Percentiles rank a stretch among this genome's conserved stretches.
These are phyloP conservation scores for Athene noctua DNA, from an alignment of 2,113 vertebrate species.

Conservation along the genomic window DNA sequence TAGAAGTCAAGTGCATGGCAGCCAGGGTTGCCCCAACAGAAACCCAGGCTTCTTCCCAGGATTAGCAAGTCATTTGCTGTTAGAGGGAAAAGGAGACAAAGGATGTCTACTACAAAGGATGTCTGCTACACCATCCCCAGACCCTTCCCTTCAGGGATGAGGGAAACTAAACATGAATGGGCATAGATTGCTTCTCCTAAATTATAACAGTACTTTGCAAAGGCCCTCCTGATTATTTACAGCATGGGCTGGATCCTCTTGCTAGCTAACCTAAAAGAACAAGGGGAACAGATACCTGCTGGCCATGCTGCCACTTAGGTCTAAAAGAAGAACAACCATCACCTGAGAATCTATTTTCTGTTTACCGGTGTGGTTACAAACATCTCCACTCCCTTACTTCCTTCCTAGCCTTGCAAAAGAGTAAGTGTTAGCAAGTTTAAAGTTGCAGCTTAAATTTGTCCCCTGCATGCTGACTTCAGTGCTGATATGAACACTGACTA, in stretches of 20 bases:
- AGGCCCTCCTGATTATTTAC: background rate
- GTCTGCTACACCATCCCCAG: background rate
- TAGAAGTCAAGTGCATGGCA: background rate
- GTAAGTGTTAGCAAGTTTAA: background rate
- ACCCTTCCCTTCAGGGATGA: background rate
- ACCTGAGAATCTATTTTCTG: background rate
- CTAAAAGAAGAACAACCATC: background rate
- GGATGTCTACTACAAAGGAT: background rate
- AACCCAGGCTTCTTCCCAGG: background rate
- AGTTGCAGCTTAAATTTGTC: background rate
- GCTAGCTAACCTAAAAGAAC: background rate
- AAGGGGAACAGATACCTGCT: background rate
- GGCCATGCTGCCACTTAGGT: background rate
- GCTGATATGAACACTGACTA: rapidly evolving
- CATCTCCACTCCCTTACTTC: background rate
- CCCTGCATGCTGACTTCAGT: background rate
- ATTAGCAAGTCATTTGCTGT: background rate
- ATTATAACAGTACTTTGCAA: background rate
- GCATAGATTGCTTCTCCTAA: background rate
- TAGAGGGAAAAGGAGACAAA: background rate
- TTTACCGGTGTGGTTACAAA: background rate
- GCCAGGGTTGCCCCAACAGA: background rate
- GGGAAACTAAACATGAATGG: background rate
- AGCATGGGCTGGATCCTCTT: background rate
- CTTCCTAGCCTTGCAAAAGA: background rate